Percentiles rank a stretch among this genome's conserved stretches.
Evolutionary conservation across 2,113 vertebrate species (phyloP).

Genomic region (Microtus montanus): DNA sequence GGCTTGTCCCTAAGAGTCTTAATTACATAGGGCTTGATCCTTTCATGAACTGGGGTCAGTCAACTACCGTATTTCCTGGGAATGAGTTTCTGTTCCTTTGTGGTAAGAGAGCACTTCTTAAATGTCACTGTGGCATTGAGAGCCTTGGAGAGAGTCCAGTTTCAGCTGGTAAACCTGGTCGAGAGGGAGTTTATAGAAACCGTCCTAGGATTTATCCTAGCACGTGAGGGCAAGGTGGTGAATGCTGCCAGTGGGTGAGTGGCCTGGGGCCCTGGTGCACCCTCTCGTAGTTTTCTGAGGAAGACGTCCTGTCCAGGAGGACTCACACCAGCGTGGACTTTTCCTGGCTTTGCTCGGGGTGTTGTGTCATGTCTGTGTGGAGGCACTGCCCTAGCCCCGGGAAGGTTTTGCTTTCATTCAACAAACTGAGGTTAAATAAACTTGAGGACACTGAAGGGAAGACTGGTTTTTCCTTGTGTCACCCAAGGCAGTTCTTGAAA

Average conservation of each 20-base stretch:
- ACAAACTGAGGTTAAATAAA: conserved; percentile 67
- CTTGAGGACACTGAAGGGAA: not conserved
- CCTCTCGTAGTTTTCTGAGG: conserved; percentile 45
- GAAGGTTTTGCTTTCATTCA: conserved; percentile 64
- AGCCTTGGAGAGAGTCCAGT: conserved; percentile 16
- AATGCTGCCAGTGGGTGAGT: not conserved
- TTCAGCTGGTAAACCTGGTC: conserved; percentile 44
- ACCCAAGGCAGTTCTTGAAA: conserved; percentile 18
- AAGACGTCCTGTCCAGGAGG: conserved; percentile 56
- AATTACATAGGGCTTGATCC: conserved; percentile 64
- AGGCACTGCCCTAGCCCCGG: conserved; percentile 31
- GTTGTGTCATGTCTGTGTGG: conserved; percentile 62
- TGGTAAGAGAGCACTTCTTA: conserved; percentile 56
- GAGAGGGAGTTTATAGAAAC: conserved; percentile 39
- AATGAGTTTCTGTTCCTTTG: conserved; percentile 55
- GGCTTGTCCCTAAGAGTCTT: conserved; percentile 74
- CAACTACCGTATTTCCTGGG: conserved; percentile 69
- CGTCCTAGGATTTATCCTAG: not conserved
- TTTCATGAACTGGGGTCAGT: conserved; percentile 66
- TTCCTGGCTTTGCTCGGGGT: conserved; percentile 58
- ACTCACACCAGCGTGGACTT: conserved; percentile 37
- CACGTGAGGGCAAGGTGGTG: not conserved
- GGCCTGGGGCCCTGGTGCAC: not conserved
- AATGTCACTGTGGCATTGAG: conserved; percentile 51
- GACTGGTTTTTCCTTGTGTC: conserved; percentile 38